phyloP scores from a whole-genome alignment of 1,140 invertebrate genomes.

The Eueides isabella region DNA sequence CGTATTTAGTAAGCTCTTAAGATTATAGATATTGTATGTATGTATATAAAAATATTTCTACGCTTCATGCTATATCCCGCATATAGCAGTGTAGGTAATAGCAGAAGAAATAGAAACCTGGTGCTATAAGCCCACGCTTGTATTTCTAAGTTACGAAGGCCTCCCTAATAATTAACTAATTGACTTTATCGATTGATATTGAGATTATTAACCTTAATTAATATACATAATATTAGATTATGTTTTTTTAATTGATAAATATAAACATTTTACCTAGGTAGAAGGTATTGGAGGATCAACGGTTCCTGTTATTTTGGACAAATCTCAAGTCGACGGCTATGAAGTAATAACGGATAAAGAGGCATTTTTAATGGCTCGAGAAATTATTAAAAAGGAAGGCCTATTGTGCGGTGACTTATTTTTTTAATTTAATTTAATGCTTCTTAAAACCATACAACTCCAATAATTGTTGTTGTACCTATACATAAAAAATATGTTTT shows the following conservation, averaged over 20 bases:
- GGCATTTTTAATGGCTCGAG: conserved; percentile 90
- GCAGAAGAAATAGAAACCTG: too few relatives aligned
- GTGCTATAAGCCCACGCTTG: too few relatives aligned
- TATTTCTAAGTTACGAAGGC: too few relatives aligned
- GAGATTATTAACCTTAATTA: too few relatives aligned
- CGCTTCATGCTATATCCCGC: too few relatives aligned
- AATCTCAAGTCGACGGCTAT: conserved; percentile 86
- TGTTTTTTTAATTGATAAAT: background rate
- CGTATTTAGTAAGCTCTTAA: conserved; percentile 39
- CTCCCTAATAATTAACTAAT: too few relatives aligned
- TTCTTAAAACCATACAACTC: too few relatives aligned
- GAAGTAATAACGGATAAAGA: conserved; percentile 94
- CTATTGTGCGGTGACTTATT: conserved; percentile 90
- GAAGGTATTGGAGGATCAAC: conserved; percentile 95
- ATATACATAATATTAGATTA: too few relatives aligned
- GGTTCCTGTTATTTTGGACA: conserved; percentile 94
- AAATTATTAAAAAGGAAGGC: conserved; percentile 95
- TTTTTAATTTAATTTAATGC: background rate
- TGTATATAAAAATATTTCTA: background rate
- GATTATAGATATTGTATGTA: background rate
- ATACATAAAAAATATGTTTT: too few relatives aligned
- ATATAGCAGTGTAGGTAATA: too few relatives aligned
- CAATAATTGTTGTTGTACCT: too few relatives aligned
- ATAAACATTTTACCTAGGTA: conserved; percentile 61
- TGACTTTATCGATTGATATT: too few relatives aligned